Evolutionary conservation across 2,797 vertebrate species (phyloP).

Genomic region (Cheirogaleus major): DNA sequence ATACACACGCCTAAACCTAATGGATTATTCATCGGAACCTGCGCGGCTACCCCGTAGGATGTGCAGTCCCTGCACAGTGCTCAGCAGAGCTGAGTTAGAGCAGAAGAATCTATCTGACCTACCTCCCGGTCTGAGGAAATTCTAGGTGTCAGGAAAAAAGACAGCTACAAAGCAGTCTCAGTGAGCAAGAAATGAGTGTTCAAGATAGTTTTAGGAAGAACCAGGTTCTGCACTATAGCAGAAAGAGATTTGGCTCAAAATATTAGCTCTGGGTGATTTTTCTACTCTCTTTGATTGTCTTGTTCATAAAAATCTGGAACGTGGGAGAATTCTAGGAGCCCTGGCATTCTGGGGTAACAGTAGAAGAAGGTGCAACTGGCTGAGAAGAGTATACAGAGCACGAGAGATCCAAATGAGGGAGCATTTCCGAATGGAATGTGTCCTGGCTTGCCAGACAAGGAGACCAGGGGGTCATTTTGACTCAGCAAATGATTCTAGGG

Average conservation of each 20-base stretch:
- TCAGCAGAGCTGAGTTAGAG: neutral
- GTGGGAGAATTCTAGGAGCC: neutral
- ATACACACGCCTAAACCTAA: conserved; percentile 31
- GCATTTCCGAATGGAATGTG: neutral
- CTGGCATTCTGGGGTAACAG: neutral
- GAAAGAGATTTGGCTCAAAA: neutral
- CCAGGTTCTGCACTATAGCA: neutral
- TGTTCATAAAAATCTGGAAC: neutral
- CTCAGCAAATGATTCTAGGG: neutral
- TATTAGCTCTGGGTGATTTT: neutral
- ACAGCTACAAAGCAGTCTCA: neutral
- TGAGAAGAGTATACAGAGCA: neutral
- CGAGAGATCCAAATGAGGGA: neutral
- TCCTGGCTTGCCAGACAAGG: neutral
- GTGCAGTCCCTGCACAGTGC: neutral
- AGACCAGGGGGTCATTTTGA: neutral
- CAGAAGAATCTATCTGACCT: neutral
- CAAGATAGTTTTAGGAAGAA: neutral
- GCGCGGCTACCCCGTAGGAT: neutral
- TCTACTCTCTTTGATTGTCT: neutral
- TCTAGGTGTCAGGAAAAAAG: neutral
- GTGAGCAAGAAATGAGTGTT: neutral
- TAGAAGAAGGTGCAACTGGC: neutral
- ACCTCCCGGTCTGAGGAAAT: neutral
- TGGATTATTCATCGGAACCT: conserved; percentile 21